These are phyloP conservation scores for Syngnathus floridae DNA, from an alignment of 2,113 vertebrate genomes.

Conservation along the genomic window DNA sequence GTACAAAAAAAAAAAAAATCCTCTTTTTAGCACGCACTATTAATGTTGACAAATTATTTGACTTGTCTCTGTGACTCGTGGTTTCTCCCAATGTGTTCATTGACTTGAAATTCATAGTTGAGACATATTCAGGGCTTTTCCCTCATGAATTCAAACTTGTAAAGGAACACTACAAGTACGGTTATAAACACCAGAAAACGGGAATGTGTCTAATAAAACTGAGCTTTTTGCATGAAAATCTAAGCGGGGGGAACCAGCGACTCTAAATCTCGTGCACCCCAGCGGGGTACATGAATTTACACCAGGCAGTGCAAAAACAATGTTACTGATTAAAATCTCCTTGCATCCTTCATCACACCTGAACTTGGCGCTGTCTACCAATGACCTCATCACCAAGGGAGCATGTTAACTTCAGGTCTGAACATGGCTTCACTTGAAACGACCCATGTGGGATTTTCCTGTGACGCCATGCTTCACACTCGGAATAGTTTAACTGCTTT, in stretches of 20 bases:
- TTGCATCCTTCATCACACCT: background rate
- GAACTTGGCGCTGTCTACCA: background rate
- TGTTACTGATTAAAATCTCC: background rate
- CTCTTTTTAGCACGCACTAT: background rate
- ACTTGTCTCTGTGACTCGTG: too few relatives aligned
- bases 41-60: background rate
- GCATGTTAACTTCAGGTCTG: background rate
- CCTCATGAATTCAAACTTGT: too few relatives aligned
- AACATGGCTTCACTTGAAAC: constrained; percentile 1
- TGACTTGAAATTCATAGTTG: background rate
- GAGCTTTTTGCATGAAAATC: background rate
- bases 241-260: background rate
- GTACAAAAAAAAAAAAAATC: constrained; percentile 7
- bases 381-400: background rate
- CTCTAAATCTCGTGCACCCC: background rate
- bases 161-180: background rate
- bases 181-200: background rate
- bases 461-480: background rate
- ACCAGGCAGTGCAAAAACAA: background rate
- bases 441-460: constrained; percentile 3
- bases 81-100: background rate
- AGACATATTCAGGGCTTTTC: too few relatives aligned
- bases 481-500: background rate
- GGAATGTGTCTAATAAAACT: background rate
- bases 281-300: background rate